A percentile compares a stretch with the other conserved stretches of the same genome.
phyloP scores from a whole-genome alignment of 1,140 invertebrate genomes.

The Drosophila parabipectinata region DNA sequence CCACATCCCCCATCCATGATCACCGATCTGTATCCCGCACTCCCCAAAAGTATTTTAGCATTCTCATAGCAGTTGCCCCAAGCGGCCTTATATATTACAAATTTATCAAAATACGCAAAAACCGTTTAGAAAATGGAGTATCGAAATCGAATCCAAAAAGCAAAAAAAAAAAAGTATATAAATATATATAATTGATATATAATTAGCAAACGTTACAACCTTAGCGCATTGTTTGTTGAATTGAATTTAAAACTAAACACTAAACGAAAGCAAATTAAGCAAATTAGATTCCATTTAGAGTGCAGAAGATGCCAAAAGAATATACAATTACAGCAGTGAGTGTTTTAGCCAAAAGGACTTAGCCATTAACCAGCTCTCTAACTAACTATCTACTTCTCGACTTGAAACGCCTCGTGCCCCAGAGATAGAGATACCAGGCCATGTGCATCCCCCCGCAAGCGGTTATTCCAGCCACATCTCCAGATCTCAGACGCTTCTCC shows the following conservation, averaged over 20 bases:
- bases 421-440: neutral
- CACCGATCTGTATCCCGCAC: neutral
- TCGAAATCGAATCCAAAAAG: conserved; percentile 12
- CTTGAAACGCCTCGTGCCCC: neutral
- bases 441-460: neutral
- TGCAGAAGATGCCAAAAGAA: conserved; percentile 21
- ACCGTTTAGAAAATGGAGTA: conserved; percentile 26
- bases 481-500: neutral
- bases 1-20: conserved; percentile 4
- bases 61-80: conserved; percentile 71
- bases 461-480: neutral
- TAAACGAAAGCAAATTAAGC: conserved; percentile 14
- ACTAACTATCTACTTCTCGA: neutral
- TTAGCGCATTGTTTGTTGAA: conserved; percentile 77
- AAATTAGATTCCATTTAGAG: conserved; percentile 38
- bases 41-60: conserved; percentile 41
- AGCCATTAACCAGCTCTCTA: conserved; percentile 24
- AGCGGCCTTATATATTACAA: conserved; percentile 64
- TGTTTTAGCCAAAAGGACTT: conserved; percentile 41
- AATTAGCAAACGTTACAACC: conserved; percentile 75
- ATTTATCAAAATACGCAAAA: conserved; percentile 40
- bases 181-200: conserved; percentile 49
- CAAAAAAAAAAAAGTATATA: conserved; percentile 5
- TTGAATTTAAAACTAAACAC: conserved; percentile 48
- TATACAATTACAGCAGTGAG: conserved; percentile 4